These are phyloP conservation scores for Drosophila incognita DNA, from an alignment of 2,888 invertebrate genomes.

Conservation along the genomic window DNA sequence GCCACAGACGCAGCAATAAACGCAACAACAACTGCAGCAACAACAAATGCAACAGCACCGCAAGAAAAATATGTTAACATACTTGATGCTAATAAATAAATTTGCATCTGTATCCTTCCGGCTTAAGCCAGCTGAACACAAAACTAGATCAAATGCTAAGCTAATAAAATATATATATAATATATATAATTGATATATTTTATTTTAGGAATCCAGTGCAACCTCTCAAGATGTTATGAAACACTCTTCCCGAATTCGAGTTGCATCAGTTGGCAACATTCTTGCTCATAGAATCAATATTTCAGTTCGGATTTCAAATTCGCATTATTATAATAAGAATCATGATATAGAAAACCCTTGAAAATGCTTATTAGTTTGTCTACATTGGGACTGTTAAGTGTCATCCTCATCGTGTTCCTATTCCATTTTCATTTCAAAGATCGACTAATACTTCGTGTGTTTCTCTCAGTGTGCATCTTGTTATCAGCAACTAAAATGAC, in stretches of 20 bases:
- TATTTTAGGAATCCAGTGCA: not conserved
- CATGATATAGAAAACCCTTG: not conserved
- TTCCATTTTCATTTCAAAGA: not conserved
- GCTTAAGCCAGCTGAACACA: not conserved
- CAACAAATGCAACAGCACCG: not conserved
- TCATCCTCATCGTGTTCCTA: not conserved
- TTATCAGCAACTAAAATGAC: slow-evolving; percentile 76
- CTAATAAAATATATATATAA: not conserved
- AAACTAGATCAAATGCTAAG: not conserved
- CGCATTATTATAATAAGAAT: not conserved
- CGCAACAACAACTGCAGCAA: slow-evolving; percentile 5
- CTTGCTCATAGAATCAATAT: not conserved
- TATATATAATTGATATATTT: not conserved
- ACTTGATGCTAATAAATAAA: not conserved
- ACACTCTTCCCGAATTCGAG: not conserved
- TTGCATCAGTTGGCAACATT: not conserved
- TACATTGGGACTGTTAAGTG: not conserved
- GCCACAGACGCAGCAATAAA: slow-evolving; percentile 40
- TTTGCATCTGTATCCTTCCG: not conserved
- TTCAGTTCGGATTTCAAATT: not conserved
- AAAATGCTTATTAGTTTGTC: not conserved
- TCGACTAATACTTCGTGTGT: not conserved
- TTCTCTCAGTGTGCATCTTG: slow-evolving; percentile 40
- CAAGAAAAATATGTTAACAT: not conserved
- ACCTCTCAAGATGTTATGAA: not conserved